A percentile compares a stretch with the other conserved stretches of the same genome.
These are phyloP conservation scores for Heliangelus exortis DNA, from an alignment of 2,797 vertebrate genomes.

Conservation along the genomic window DNA sequence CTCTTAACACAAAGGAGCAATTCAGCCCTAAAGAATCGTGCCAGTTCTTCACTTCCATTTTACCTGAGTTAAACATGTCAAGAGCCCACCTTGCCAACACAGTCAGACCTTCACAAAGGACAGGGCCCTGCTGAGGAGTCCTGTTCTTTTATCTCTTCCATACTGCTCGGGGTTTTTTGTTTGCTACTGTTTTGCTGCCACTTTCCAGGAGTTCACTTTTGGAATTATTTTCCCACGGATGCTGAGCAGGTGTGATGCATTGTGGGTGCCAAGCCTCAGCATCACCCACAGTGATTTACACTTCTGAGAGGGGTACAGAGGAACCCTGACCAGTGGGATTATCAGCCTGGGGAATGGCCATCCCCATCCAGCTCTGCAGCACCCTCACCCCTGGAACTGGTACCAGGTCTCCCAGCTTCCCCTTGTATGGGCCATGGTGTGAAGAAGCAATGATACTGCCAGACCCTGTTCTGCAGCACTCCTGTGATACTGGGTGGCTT, in stretches of 20 bases:
- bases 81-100: neutral
- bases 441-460: neutral
- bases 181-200: neutral
- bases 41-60: neutral
- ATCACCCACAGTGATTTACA: neutral
- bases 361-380: neutral
- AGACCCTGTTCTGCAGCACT: neutral
- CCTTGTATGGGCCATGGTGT: rapidly evolving
- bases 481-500: neutral
- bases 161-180: rapidly evolving
- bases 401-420: neutral
- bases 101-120: neutral
- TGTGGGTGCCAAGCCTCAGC: neutral
- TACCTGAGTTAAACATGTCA: neutral
- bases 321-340: neutral
- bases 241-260: neutral
- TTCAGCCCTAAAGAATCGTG: neutral
- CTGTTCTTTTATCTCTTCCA: neutral
- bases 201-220: neutral
- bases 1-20: constrained; percentile 39
- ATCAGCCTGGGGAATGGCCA: neutral
- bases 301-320: neutral
- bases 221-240: constrained; percentile 21
- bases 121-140: neutral
- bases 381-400: neutral